Percentiles rank a stretch among this genome's conserved stretches.
phyloP scores from a whole-genome alignment of 2,113 vertebrate genomes.

The Gadus chalcogrammus region DNA sequence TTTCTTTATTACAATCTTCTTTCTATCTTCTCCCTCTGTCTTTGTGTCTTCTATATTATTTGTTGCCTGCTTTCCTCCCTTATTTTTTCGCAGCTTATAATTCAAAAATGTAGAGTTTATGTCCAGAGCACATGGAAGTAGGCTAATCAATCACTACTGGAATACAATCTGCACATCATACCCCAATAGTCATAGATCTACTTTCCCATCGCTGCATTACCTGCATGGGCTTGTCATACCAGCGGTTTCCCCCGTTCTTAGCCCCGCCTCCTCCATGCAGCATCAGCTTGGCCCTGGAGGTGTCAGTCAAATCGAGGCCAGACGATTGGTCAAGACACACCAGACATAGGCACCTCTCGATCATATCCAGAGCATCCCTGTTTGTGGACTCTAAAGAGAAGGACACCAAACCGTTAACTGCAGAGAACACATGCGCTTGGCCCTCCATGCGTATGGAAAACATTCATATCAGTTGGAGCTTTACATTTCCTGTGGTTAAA shows the following conservation, averaged over 20 bases:
- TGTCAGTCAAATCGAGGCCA: constrained; percentile 72
- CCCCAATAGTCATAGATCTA: no score
- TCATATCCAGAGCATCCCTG: constrained; percentile 94
- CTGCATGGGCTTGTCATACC: constrained; percentile 99
- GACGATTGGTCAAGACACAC: constrained; percentile 84
- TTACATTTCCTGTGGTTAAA: background rate
- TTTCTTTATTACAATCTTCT: constrained; percentile 1
- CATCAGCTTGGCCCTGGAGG: constrained; percentile 79
- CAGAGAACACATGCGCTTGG: background rate
- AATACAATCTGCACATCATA: no score
- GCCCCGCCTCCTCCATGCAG: constrained; percentile 85
- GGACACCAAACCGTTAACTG: background rate
- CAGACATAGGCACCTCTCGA: constrained; percentile 90
- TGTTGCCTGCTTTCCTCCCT: background rate
- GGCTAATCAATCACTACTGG: background rate
- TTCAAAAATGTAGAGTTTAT: background rate
- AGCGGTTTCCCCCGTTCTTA: constrained; percentile 87
- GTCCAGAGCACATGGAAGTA: background rate
- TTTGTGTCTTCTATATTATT: background rate
- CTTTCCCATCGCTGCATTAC: constrained; percentile 55
- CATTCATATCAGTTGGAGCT: background rate
- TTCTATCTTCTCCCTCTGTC: background rate
- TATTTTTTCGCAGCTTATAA: background rate
- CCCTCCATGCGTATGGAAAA: background rate
- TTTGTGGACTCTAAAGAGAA: constrained; percentile 87